Evolutionary conservation across 2,888 invertebrate genomes (phyloP).

Genomic region (Lasioglossum figueresi): DNA sequence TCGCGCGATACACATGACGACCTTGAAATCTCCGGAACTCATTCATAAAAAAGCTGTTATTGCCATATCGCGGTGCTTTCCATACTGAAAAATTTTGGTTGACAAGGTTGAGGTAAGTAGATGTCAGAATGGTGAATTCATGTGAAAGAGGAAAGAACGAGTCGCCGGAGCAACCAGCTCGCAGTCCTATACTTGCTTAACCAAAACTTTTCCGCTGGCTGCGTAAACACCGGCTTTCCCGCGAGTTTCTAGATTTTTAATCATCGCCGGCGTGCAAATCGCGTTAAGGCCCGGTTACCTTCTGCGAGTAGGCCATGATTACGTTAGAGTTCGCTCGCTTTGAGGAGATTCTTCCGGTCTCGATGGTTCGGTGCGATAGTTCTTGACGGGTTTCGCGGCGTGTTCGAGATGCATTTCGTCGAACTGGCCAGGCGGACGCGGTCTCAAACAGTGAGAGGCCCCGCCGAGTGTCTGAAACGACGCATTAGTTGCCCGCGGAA

Average conservation of each 20-base stretch:
- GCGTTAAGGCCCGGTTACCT: background rate
- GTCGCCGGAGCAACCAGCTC: background rate
- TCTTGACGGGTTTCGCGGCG: background rate
- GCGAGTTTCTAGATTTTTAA: background rate
- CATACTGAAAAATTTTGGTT: too few relatives aligned
- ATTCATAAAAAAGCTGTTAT: too few relatives aligned
- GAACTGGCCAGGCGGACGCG: conserved; percentile 17
- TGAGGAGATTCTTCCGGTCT: background rate
- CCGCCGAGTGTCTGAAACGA: conserved; percentile 50
- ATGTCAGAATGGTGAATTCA: background rate
- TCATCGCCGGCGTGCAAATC: background rate
- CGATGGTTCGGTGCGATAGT: background rate
- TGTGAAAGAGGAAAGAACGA: background rate
- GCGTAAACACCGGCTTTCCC: too few relatives aligned
- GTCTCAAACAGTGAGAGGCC: conserved; percentile 31
- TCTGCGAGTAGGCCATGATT: background rate
- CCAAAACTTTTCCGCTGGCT: background rate
- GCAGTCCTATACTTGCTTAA: background rate
- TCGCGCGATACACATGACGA: too few relatives aligned
- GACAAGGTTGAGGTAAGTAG: too few relatives aligned
- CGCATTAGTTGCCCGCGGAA: conserved; percentile 58
- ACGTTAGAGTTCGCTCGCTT: background rate
- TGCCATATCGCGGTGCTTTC: too few relatives aligned
- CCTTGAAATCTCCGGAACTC: too few relatives aligned
- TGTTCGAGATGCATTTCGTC: conserved; percentile 18